Base-by-base conservation (phyloP, 2,888 invertebrate species). In the Dyspetes luteomarginatus region DNA sequence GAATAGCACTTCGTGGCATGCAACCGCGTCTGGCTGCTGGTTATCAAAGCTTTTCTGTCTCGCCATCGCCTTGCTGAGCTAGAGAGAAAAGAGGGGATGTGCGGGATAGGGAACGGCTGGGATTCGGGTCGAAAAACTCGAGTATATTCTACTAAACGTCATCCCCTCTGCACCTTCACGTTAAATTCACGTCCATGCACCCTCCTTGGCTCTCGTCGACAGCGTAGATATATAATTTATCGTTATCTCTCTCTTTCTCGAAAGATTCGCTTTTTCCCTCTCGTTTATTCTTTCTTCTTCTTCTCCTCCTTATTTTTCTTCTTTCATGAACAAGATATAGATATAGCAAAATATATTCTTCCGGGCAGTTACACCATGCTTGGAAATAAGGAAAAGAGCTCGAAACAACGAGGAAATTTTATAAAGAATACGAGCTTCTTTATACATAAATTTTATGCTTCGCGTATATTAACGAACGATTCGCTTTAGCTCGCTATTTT, bases 51-150 rank as follows among this genome's bases (percentile, higher is more conserved):
- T 79, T 48, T 67, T 60, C 45, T 56, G 67, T 82, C 78, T 80
- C 83, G 74, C 50, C 62, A 68, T 71, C 50, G 60, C 50, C 50
- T 65, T 22, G 36, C 36, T 19, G 17, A 9, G 30, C 19, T 41
- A 17, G 36, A 4, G 41, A 60, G 22, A 17, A 22, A 56, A 64
- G 12, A 45, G 15, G 22, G 36, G 67, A 15, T 24, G 45, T 5
- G 52, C n/a, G 55, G 17, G 9, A 22, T 60, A 60, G 22, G 82
- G 71, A 76, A 72, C 64, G 76, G 71, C 76, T 74, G 71, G 55
- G 76, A 81, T 83, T 79, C 79, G 82, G 83, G 77, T 83, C 81
- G 78, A 82, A 84, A 60, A 82, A 81, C 76, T 83, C 83, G 78
- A 84, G 83, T 83, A 82, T 82, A 76, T 78, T 78, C 71, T 76